Conservation (phyloP, 2,113 vertebrate species). For the Paramisgurnus dabryanus region DNA sequence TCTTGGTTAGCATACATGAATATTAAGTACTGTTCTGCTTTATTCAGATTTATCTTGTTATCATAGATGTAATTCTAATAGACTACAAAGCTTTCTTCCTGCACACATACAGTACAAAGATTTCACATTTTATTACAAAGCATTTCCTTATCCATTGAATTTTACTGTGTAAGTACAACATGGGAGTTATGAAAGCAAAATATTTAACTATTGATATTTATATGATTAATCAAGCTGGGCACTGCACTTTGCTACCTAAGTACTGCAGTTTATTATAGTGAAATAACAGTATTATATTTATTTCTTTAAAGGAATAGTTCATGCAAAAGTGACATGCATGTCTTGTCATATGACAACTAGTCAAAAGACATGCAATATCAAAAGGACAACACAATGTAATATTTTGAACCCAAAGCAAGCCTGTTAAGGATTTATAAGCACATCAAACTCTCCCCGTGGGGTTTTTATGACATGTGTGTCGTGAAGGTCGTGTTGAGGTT, state of each 20-base stretch:
- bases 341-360: too few species aligned
- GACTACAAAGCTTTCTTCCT: slow-evolving; percentile 29
- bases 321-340: too few species aligned
- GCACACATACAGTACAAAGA: slow-evolving; percentile 1
- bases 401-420: too few species aligned
- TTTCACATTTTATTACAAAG: background rate
- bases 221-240: background rate
- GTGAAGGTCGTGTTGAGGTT: too few species aligned
- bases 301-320: background rate
- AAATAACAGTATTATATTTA: background rate
- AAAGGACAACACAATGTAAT: too few species aligned
- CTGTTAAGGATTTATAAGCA: too few species aligned
- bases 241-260: background rate
- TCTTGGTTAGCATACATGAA: slow-evolving; percentile 28
- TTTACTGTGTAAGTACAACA: background rate
- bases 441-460: too few species aligned
- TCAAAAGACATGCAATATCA: too few species aligned
- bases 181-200: background rate
- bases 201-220: background rate
- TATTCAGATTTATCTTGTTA: slow-evolving; percentile 38
- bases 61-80: slow-evolving; percentile 37
- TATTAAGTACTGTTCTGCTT: slow-evolving; percentile 39
- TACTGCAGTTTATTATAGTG: slow-evolving; percentile 3
- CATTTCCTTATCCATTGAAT: background rate
- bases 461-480: too few species aligned